Conservation (phyloP, 2,113 vertebrate genomes). For the Microtus oregoni region DNA sequence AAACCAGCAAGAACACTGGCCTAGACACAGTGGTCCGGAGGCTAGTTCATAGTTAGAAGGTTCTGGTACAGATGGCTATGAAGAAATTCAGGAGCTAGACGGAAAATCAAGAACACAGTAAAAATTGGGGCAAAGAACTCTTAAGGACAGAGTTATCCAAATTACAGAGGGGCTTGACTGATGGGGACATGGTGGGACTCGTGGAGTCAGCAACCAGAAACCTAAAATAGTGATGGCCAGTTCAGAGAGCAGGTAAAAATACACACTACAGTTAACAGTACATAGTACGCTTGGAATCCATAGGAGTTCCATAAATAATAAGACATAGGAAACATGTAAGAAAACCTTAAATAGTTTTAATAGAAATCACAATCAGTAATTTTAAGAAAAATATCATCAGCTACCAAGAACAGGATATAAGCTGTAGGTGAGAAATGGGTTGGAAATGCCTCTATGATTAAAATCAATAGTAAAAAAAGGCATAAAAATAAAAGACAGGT, state of each 20-base stretch:
- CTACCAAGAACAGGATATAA: constrained; percentile 28
- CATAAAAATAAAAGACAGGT: neutral
- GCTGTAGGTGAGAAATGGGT: neutral
- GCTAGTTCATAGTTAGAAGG: neutral
- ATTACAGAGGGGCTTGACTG: neutral
- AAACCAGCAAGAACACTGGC: neutral
- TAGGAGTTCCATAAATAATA: neutral
- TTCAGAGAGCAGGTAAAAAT: neutral
- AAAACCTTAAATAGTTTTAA: neutral
- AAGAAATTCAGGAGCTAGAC: neutral
- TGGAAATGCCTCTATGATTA: neutral
- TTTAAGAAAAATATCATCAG: constrained; percentile 41
- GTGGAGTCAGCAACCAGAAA: neutral
- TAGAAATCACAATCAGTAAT: constrained; percentile 56
- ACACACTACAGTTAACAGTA: neutral
- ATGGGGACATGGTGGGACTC: neutral
- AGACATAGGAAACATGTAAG: neutral
- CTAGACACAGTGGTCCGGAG: neutral
- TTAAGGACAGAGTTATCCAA: neutral
- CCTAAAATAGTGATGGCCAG: neutral
- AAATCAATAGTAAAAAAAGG: neutral
- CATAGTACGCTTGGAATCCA: constrained; percentile 44
- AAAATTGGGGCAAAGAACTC: neutral
- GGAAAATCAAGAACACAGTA: neutral
- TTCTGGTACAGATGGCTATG: neutral